Percentiles rank a stretch among this genome's conserved stretches.
phyloP scores from a whole-genome alignment of 2,113 vertebrate genomes.

The Varanus salvator region DNA sequence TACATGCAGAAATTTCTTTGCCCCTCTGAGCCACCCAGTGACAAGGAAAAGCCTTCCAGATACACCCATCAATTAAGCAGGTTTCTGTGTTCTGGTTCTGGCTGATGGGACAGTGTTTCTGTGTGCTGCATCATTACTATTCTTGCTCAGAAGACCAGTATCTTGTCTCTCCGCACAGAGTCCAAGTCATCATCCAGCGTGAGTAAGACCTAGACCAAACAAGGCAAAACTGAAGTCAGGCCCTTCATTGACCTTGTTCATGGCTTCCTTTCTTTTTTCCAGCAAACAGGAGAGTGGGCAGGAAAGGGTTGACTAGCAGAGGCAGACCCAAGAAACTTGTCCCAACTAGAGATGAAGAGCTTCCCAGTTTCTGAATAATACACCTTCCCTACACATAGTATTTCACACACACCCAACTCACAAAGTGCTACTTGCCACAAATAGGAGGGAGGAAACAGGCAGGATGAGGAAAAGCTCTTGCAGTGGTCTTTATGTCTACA shows the following conservation, averaged over 20 bases:
- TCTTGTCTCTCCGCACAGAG: slow-evolving; percentile 80
- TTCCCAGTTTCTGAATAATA: background rate
- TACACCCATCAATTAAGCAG: too few species aligned
- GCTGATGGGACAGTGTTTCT: slow-evolving; percentile 14
- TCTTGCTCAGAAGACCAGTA: slow-evolving; percentile 79
- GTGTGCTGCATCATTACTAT: slow-evolving; percentile 3
- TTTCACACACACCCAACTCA: background rate
- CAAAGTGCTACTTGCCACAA: background rate
- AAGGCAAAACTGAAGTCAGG: rapidly evolving
- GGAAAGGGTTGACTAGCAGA: background rate
- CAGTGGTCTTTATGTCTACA: too few species aligned
- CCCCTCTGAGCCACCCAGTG: background rate
- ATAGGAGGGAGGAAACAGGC: background rate
- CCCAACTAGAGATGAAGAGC: background rate
- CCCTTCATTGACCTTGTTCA: background rate
- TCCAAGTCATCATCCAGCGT: slow-evolving; percentile 85
- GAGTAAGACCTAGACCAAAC: slow-evolving; percentile 78
- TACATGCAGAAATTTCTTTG: background rate
- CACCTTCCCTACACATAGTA: background rate
- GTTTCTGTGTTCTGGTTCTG: background rate
- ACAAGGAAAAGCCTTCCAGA: background rate
- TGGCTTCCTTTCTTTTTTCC: background rate
- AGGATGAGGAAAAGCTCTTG: too few species aligned
- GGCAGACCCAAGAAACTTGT: background rate
- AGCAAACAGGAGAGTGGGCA: background rate